Evolutionary conservation across 2,113 vertebrate genomes (phyloP).

Genomic region (Channa argus): DNA sequence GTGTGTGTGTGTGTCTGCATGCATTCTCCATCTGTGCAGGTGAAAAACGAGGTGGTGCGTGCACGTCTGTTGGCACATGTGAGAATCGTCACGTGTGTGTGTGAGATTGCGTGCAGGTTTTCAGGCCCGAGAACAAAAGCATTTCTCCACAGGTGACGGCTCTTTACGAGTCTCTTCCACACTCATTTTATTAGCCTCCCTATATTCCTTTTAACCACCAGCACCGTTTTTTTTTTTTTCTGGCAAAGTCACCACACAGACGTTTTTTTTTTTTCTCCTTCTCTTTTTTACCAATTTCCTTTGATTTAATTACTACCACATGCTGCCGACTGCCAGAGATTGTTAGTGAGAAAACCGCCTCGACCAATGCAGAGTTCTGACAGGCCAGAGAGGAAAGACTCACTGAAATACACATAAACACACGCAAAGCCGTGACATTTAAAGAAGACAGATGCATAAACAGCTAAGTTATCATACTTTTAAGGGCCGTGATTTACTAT

Average conservation of each 20-base stretch:
- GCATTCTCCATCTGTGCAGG: constrained; percentile 48
- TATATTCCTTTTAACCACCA: constrained; percentile 78
- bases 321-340: constrained; percentile 85
- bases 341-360: constrained; percentile 75
- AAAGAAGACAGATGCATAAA: constrained; percentile 6
- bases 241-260: constrained; percentile 78
- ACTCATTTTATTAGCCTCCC: constrained; percentile 75
- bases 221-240: constrained; percentile 50
- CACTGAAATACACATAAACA: not conserved
- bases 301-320: constrained; percentile 89
- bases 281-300: constrained; percentile 76
- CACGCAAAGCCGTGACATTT: not conserved
- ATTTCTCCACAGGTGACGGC: constrained; percentile 78
- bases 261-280: constrained; percentile 44
- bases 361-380: constrained; percentile 46
- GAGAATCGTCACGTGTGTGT: constrained; percentile 9
- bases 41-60: constrained; percentile 39
- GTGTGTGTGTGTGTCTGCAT: constrained; percentile 31
- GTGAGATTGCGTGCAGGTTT: constrained; percentile 31
- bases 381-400: constrained; percentile 25
- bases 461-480: not conserved
- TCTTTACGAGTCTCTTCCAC: constrained; percentile 74
- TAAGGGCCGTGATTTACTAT: not conserved
- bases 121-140: constrained; percentile 60
- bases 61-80: constrained; percentile 13